Percentiles rank a stretch among this genome's conserved stretches.
phyloP scores from a whole-genome alignment of 2,888 invertebrate genomes.

The Oligia strigilis region DNA sequence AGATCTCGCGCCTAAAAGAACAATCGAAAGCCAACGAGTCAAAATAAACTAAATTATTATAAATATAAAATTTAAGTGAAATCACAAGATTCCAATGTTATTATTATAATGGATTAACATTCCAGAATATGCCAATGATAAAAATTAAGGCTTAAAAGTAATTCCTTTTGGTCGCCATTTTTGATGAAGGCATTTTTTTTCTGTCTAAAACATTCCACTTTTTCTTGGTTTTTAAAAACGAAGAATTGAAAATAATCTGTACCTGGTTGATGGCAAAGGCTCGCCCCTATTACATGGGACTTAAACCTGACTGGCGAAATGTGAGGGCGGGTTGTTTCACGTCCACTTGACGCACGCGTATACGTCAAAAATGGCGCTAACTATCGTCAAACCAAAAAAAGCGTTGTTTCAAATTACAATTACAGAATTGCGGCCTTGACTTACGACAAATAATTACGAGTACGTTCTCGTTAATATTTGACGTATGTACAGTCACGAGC shows the following conservation, averaged over 20 bases:
- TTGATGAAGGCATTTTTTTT: background rate
- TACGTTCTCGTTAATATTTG: too few species aligned
- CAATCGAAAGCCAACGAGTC: conserved; percentile 66
- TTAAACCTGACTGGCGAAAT: too few species aligned
- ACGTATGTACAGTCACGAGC: too few species aligned
- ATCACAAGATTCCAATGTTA: conserved; percentile 35
- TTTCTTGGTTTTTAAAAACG: background rate
- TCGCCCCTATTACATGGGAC: too few species aligned
- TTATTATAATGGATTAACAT: conserved; percentile 42
- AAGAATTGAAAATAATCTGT: background rate
- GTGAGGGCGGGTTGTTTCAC: too few species aligned
- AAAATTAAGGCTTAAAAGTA: conserved; percentile 33
- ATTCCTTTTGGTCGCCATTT: conserved; percentile 29
- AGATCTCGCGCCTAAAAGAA: conserved; percentile 92
- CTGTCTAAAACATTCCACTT: conserved; percentile 4
- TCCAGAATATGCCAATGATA: conserved; percentile 55
- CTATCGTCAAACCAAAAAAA: too few species aligned
- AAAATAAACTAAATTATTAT: conserved; percentile 63
- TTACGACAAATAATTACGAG: too few species aligned
- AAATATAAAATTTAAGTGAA: conserved; percentile 49
- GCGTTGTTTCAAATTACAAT: too few species aligned
- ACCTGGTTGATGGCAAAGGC: too few species aligned
- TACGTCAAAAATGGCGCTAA: too few species aligned
- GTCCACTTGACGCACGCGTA: too few species aligned
- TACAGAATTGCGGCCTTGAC: too few species aligned